Conservation (phyloP, 1,140 invertebrate species). For the Panagrolaimus sp. region DNA sequence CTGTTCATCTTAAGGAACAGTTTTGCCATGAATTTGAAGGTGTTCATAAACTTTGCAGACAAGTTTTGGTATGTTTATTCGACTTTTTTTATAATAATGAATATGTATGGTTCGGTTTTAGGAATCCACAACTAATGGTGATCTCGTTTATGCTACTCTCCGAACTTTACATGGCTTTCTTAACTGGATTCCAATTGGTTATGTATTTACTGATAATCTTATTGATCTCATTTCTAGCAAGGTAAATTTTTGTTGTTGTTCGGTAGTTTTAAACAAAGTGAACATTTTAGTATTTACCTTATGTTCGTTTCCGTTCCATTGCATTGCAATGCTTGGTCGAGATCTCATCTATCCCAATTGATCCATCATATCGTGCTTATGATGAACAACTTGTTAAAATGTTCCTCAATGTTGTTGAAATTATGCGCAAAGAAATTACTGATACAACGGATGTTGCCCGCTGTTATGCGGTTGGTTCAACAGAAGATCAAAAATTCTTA, state of each 20-base stretch:
- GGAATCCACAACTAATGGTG: slow-evolving; percentile 78
- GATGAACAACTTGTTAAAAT: slow-evolving; percentile 25
- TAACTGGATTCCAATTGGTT: slow-evolving; percentile 98
- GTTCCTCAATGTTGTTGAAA: slow-evolving; percentile 24
- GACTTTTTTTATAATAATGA: background rate
- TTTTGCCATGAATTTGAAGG: slow-evolving; percentile 98
- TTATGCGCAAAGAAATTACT: slow-evolving; percentile 22
- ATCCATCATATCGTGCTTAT: slow-evolving; percentile 22
- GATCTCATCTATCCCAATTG: slow-evolving; percentile 66
- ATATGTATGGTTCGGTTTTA: slow-evolving; percentile 47
- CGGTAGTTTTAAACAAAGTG: background rate
- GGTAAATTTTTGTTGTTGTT: slow-evolving; percentile 1
- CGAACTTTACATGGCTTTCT: slow-evolving; percentile 92
- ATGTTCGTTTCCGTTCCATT: slow-evolving; percentile 94
- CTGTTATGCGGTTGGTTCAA: slow-evolving; percentile 82
- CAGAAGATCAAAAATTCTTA: slow-evolving; percentile 97
- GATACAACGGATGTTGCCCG: slow-evolving; percentile 59
- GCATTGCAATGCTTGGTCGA: slow-evolving; percentile 96
- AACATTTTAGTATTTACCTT: slow-evolving; percentile 78
- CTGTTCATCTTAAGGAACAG: slow-evolving; percentile 97
- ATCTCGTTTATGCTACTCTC: slow-evolving; percentile 70
- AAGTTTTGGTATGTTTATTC: slow-evolving; percentile 72
- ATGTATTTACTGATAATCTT: slow-evolving; percentile 97
- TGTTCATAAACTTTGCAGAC: slow-evolving; percentile 93
- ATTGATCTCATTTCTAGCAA: slow-evolving; percentile 79